Conservation (phyloP, 2,888 invertebrate genomes). For the Eristalis intricaria region DNA sequence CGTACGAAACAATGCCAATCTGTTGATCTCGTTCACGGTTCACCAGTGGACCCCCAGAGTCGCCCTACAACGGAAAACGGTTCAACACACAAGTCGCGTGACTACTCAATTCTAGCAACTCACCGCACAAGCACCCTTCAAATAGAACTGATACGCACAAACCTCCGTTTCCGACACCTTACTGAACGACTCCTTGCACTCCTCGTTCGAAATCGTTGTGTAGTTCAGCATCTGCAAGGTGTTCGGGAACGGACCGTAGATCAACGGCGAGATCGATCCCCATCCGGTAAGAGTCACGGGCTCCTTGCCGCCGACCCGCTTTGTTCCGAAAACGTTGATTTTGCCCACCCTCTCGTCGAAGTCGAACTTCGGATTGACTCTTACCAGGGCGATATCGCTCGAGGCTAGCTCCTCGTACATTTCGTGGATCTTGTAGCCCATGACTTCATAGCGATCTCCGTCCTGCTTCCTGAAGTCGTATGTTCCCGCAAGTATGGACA, state of each 20-base stretch:
- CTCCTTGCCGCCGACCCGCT: conserved; percentile 75
- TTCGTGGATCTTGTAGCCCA: conserved; percentile 73
- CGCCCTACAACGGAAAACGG: conserved; percentile 75
- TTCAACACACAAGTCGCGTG: neutral
- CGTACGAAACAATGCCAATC: conserved; percentile 78
- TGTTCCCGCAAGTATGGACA: conserved; percentile 74
- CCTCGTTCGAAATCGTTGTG: conserved; percentile 74
- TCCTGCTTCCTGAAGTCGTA: conserved; percentile 30
- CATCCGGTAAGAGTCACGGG: conserved; percentile 76
- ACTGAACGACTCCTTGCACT: conserved; percentile 74
- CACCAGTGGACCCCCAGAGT: conserved; percentile 79
- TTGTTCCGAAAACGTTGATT: conserved; percentile 76
- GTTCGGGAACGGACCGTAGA: conserved; percentile 72
- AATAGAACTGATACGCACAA: conserved; percentile 76
- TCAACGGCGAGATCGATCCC: conserved; percentile 76
- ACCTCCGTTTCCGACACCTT: conserved; percentile 76
- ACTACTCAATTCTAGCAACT: conserved; percentile 53
- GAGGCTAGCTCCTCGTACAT: conserved; percentile 74
- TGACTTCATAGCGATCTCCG: conserved; percentile 73
- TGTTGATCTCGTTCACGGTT: conserved; percentile 71
- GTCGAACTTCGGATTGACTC: conserved; percentile 73
- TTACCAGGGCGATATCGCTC: conserved; percentile 77
- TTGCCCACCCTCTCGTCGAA: conserved; percentile 74
- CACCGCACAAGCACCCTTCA: conserved; percentile 79
- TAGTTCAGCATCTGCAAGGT: conserved; percentile 75